Evolutionary conservation across 2,888 invertebrate species (phyloP).

Genomic region (Craniophora ligustri): DNA sequence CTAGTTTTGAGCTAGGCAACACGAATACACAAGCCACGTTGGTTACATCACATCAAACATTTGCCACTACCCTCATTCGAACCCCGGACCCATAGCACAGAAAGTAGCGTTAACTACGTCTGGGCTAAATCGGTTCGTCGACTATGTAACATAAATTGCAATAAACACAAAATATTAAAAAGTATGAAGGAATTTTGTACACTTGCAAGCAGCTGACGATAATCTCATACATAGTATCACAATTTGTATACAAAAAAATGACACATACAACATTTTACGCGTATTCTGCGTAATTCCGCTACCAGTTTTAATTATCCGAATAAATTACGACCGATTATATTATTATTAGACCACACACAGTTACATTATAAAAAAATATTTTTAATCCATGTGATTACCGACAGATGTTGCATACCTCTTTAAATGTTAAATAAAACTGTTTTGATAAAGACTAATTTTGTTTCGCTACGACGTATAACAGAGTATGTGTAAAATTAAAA

Average conservation of each 20-base stretch:
- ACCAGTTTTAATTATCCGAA: conserved; percentile 34
- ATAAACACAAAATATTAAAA: too few species aligned
- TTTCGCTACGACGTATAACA: neutral
- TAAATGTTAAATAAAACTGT: conserved; percentile 62
- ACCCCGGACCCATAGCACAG: too few species aligned
- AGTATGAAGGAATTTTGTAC: conserved; percentile 5
- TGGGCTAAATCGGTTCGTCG: too few species aligned
- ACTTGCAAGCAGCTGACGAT: conserved; percentile 26
- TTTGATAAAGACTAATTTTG: conserved; percentile 55
- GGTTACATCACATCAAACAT: too few species aligned
- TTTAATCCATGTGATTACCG: conserved; percentile 56
- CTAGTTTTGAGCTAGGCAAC: too few species aligned
- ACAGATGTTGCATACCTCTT: conserved; percentile 61
- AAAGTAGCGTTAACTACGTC: too few species aligned
- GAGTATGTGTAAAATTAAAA: conserved; percentile 26
- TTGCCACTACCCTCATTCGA: too few species aligned
- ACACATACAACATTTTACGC: conserved; percentile 13
- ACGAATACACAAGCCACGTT: too few species aligned
- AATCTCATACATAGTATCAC: conserved; percentile 12
- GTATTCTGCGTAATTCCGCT: conserved; percentile 25
- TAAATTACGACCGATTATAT: conserved; percentile 42
- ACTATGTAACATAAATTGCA: too few species aligned
- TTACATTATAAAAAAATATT: conserved; percentile 56
- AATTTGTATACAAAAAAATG: conserved; percentile 12
- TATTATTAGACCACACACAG: conserved; percentile 63